Evolutionary conservation across 2,888 invertebrate species (phyloP), one percentile per base, ranked within the genome.

Genomic region (Rhamnusium bicolor): DNA sequence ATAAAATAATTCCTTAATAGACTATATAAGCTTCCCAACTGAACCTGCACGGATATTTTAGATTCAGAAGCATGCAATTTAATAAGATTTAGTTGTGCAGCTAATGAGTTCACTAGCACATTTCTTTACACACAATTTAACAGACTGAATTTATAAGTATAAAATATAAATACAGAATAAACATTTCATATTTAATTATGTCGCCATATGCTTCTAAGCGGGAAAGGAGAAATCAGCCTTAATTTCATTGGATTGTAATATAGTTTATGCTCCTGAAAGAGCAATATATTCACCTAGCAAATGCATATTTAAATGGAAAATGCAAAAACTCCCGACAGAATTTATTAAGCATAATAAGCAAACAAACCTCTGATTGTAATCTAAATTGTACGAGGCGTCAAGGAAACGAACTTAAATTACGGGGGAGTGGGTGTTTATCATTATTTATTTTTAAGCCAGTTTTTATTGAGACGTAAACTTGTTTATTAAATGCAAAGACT

Each of bases 401-500:
- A 63, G 63, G 49, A 63, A 63, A 63, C 51, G 29, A 49, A 49
- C 14, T 27, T 24, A 49, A 47, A 63, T 51, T 47, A 47, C 27
- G 14, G 6, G n/a, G 14, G 18, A 63, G 63, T 63, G 51, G 49
- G 49, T 47, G 49, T 29, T 16, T 24, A 47, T 63, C 63, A 29
- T 63, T 63, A 63, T 63, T 63, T 63, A 63, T 51, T 63, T 63
- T 24, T 27, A 51, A 14, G 63, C 24, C 49, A 21, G 27, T 63
- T 47, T 47, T 63, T 63, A 63, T 63, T 49, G 63, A 63, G 63
- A 63, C 49, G 16, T 29, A 49, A 49, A 51, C 49, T 46, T 14
- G 27, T 51, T 51, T 63, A 51, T 27, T 27, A 16, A 63, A 63
- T 51, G 63, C 27, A 49, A 49, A 49, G 24, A 32, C 32, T 58